Base-by-base conservation (phyloP, 2,888 invertebrate genomes). In the Euproctis similis region DNA sequence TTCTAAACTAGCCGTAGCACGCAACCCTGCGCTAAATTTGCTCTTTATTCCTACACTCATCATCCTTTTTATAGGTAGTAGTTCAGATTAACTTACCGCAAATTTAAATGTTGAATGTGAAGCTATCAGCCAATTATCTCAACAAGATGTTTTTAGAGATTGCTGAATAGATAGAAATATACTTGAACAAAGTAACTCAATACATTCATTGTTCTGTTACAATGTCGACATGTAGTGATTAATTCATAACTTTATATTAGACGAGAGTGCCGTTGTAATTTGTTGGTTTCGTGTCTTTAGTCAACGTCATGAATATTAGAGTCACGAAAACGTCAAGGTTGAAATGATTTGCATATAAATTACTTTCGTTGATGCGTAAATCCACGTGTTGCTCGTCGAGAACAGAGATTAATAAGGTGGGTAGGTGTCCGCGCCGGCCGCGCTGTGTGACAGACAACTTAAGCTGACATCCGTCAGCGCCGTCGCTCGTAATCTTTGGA, bases 381-480 rank as follows among this genome's bases (percentile, higher is more conserved):
- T 75, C 78, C 80, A 81, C 78, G 78, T 81, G 82, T 81, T 80
- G 78, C 76, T 76, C 63, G 54, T 59, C 61, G 69, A 71, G 76
- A 68, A 75, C 71, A 73, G 70, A 80, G 82, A 82, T 82, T 84
- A 84, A 75, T 72, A 66, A 68, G 68, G 75, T 72, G 68, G 77
- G 76, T n/a, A n/a, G n/a, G n/a, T n/a, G n/a, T n/a, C n/a, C n/a
- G 77, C 75, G 71, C 69, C 63, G 61, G 59, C 61, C 54, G 53
- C 64, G 58, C 58, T 61, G 61, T 64, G 71, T 76, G 81, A 80
- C 77, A 72, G 80, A 78, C 81, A 77, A 72, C 65, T 67, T 81
- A 81, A 84, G 78, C 78, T 64, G 82, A 77, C 82, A 77, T 84
- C 82, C 84, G 82, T 84, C 84, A 84, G 73, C 84, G 81, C 74